These are phyloP conservation scores for Unio delphinus DNA, from an alignment of 2,888 invertebrate genomes.

Conservation along the genomic window DNA sequence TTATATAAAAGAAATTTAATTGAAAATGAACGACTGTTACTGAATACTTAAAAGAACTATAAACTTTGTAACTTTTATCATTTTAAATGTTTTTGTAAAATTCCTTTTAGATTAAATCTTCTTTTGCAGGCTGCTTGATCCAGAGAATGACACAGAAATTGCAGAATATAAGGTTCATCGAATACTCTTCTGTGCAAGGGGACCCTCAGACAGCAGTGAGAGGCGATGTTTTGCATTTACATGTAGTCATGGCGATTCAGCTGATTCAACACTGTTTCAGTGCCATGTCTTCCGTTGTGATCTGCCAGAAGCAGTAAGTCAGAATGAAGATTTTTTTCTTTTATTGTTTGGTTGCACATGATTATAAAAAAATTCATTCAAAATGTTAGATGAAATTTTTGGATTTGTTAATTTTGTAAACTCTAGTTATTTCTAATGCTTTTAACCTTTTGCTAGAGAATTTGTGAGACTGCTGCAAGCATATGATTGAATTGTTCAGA, in stretches of 20 bases:
- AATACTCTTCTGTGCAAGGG: conserved; percentile 95
- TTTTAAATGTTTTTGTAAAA: not conserved
- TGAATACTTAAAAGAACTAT: too few relatives aligned
- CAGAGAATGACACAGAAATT: conserved; percentile 84
- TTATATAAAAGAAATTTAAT: too few relatives aligned
- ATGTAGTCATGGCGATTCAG: conserved; percentile 93
- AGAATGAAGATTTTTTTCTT: not conserved
- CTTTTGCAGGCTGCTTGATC: conserved; percentile 79
- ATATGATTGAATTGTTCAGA: too few relatives aligned
- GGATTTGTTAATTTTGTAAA: too few relatives aligned
- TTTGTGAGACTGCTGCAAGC: too few relatives aligned
- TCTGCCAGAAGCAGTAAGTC: conserved; percentile 90
- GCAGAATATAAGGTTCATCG: conserved; percentile 91
- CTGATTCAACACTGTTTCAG: conserved; percentile 91
- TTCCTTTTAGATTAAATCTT: not conserved
- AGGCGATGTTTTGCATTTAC: conserved; percentile 98
- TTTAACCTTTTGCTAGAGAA: too few relatives aligned
- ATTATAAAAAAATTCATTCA: too few relatives aligned
- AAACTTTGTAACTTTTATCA: not conserved
- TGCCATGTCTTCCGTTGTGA: conserved; percentile 98
- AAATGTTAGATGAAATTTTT: too few relatives aligned
- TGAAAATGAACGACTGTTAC: too few relatives aligned
- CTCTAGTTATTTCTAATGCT: too few relatives aligned
- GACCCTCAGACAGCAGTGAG: conserved; percentile 83
- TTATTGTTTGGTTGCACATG: too few relatives aligned